Evolutionary conservation across 2,797 vertebrate genomes (phyloP).

Genomic region (Natrix natrix): DNA sequence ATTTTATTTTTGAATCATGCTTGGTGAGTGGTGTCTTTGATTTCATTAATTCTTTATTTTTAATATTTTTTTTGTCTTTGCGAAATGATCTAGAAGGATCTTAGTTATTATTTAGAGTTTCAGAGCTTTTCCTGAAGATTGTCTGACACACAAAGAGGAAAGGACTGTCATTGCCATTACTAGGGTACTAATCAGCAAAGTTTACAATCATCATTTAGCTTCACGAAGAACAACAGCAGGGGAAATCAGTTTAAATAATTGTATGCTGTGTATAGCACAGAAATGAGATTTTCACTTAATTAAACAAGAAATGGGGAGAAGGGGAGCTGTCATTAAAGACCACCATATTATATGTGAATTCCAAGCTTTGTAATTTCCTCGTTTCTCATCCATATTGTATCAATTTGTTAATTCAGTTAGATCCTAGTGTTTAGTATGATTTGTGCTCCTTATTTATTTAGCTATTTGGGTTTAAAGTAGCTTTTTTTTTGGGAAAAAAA

Average conservation of each 20-base stretch:
- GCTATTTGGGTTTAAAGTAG: conserved; percentile 78
- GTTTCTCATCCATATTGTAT: conserved; percentile 73
- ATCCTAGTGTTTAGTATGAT: conserved; percentile 84
- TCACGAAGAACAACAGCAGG: conserved; percentile 61
- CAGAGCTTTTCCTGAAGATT: conserved; percentile 38
- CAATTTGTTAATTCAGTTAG: conserved; percentile 76
- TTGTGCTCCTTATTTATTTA: conserved; percentile 93
- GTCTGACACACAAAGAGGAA: conserved; percentile 53
- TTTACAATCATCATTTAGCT: conserved; percentile 67
- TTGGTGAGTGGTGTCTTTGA: not conserved
- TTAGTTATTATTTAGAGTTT: conserved; percentile 38
- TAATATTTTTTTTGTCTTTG: conserved; percentile 1
- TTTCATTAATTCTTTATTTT: not conserved
- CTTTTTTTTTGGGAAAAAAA: conserved; percentile 42
- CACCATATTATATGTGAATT: conserved; percentile 43
- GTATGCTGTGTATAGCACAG: conserved; percentile 56
- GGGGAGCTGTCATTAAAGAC: conserved; percentile 35
- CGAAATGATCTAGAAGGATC: conserved; percentile 38
- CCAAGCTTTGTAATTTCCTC: conserved; percentile 61
- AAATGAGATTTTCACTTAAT: conserved; percentile 63
- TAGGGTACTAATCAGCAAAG: conserved; percentile 63
- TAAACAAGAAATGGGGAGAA: conserved; percentile 52
- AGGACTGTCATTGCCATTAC: conserved; percentile 60
- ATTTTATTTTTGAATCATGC: not conserved
- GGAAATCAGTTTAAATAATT: conserved; percentile 55